These are phyloP conservation scores for Eptesicus fuscus DNA, from an alignment of 2,113 vertebrate species.

Conservation along the genomic window DNA sequence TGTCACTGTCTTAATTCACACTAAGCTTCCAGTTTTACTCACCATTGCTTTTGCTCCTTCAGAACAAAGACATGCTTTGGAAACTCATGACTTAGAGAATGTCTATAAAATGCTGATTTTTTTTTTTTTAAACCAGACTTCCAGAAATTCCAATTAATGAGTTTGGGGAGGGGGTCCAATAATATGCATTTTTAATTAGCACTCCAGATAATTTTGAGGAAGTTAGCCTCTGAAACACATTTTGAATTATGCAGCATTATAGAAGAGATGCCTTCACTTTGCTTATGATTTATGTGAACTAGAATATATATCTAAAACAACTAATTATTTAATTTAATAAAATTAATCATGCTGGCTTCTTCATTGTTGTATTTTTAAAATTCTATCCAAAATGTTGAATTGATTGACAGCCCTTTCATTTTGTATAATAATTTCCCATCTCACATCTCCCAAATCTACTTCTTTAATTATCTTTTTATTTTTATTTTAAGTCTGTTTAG, in stretches of 20 bases:
- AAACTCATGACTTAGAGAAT: not conserved
- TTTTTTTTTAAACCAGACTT: not conserved
- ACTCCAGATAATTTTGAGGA: not conserved
- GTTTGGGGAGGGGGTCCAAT: not conserved
- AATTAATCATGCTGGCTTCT: not conserved
- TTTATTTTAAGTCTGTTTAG: not conserved
- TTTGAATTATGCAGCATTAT: not conserved
- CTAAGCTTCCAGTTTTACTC: not conserved
- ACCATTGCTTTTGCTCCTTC: not conserved
- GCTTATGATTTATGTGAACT: not conserved
- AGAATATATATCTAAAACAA: not conserved
- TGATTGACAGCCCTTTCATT: not conserved
- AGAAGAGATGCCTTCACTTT: not conserved
- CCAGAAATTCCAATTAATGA: not conserved
- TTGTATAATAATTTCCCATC: not conserved
- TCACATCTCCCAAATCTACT: not conserved
- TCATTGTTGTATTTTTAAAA: not conserved
- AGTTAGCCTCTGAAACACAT: not conserved
- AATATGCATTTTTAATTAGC: not conserved
- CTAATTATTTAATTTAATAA: conserved; percentile 10
- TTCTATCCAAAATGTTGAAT: not conserved
- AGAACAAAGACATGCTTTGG: not conserved
- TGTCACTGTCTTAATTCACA: not conserved
- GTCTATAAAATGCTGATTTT: not conserved
- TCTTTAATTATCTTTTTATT: conserved; percentile 1